Evolutionary conservation across 92 coral and sea anemone genomes (phyloP).

Genomic region (Phenganax stokvisi): DNA sequence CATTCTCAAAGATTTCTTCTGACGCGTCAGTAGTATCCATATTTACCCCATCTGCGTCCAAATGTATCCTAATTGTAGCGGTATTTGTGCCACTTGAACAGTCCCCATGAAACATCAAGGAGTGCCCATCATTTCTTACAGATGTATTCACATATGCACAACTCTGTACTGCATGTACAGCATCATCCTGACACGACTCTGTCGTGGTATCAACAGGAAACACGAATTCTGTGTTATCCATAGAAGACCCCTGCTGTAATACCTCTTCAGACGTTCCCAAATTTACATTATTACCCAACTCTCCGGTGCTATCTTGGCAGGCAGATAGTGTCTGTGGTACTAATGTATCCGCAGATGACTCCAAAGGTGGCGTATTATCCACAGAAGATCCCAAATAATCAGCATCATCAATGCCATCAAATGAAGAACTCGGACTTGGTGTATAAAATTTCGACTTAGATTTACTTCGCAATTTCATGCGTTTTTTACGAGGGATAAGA

Average conservation of each 20-base stretch:
- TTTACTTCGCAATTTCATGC: constrained; percentile 12
- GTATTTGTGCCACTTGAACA: no score
- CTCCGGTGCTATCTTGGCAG: neutral
- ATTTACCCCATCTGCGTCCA: neutral
- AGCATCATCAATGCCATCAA: constrained; percentile 9
- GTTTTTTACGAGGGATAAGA: neutral
- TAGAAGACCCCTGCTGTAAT: neutral
- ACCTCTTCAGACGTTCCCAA: no score
- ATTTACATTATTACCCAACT: neutral
- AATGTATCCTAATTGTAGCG: no score
- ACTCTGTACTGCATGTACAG: neutral
- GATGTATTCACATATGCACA: neutral
- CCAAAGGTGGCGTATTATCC: neutral
- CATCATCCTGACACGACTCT: neutral
- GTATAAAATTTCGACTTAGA: constrained; percentile 27
- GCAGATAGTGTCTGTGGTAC: neutral
- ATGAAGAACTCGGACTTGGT: neutral
- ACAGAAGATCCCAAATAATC: neutral
- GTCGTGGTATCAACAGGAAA: no score
- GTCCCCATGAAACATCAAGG: neutral
- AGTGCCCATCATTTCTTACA: neutral
- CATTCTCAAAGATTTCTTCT: constrained; percentile 69
- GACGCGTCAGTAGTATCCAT: constrained; percentile 26
- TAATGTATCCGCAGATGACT: neutral
- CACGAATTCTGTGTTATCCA: neutral